Conservation (phyloP, 1,140 invertebrate species). For the Drosophila orena region DNA sequence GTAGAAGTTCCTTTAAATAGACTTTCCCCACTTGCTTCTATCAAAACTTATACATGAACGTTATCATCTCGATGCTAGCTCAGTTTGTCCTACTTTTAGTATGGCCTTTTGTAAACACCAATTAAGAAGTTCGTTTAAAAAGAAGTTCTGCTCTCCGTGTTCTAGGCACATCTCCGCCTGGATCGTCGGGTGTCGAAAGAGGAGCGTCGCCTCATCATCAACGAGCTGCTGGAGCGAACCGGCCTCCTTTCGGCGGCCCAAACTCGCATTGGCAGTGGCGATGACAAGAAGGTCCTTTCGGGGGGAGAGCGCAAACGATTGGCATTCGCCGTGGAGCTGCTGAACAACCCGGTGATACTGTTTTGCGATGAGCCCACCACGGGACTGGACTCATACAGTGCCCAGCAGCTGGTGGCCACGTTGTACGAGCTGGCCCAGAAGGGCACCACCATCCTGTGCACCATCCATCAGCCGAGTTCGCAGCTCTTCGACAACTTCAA, state of each 20-base stretch:
- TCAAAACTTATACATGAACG: too few relatives aligned
- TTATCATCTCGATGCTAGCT: too few relatives aligned
- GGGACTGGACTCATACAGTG: slow-evolving; percentile 96
- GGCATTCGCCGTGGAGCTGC: slow-evolving; percentile 96
- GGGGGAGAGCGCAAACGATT: slow-evolving; percentile 97
- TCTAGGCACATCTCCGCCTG: slow-evolving; percentile 92
- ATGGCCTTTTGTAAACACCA: too few relatives aligned
- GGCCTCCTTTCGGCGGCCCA: slow-evolving; percentile 90
- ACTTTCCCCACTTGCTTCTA: too few relatives aligned
- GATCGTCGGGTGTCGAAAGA: slow-evolving; percentile 87
- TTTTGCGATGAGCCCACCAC: slow-evolving; percentile 99
- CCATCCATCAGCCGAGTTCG: slow-evolving; percentile 98
- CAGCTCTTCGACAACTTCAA: slow-evolving; percentile 96
- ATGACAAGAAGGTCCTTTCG: slow-evolving; percentile 93
- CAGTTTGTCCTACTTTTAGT: too few relatives aligned
- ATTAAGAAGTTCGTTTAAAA: too few relatives aligned
- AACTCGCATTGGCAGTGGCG: slow-evolving; percentile 90
- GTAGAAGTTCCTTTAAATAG: too few relatives aligned
- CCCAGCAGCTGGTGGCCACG: slow-evolving; percentile 92
- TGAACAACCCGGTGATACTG: slow-evolving; percentile 96
- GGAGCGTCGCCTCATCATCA: slow-evolving; percentile 89
- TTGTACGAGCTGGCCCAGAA: slow-evolving; percentile 88
- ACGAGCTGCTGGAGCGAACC: slow-evolving; percentile 89
- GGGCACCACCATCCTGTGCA: slow-evolving; percentile 95
- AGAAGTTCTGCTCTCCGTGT: background rate